phyloP scores from a whole-genome alignment of 1,140 invertebrate species.

The Drosophila santomea region DNA sequence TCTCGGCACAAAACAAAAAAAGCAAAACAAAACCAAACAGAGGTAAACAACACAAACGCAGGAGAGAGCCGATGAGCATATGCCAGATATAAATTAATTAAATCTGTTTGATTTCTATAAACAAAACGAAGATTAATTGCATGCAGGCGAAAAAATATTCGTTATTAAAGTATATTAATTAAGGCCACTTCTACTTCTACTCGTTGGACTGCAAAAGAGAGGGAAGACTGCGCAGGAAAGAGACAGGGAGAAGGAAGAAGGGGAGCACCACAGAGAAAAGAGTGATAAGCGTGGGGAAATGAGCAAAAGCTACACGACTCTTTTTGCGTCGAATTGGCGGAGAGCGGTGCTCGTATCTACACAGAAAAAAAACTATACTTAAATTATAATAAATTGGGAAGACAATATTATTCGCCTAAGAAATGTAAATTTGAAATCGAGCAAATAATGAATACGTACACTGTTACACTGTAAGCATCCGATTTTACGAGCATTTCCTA shows the following conservation, averaged over 20 bases:
- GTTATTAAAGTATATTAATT: constrained; percentile 54
- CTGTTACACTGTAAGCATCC: too few relatives aligned
- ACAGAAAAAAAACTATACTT: constrained; percentile 11
- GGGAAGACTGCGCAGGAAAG: background rate
- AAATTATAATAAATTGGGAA: background rate
- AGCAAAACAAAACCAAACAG: constrained; percentile 53
- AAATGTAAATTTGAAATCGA: background rate
- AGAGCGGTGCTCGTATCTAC: constrained; percentile 1
- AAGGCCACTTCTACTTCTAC: constrained; percentile 23
- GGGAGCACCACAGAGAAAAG: constrained; percentile 1
- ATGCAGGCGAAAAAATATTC: constrained; percentile 16
- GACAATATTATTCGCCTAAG: background rate
- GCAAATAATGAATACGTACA: too few relatives aligned
- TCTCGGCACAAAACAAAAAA: constrained; percentile 47
- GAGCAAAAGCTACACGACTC: constrained; percentile 58
- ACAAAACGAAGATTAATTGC: constrained; percentile 53
- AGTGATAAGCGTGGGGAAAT: constrained; percentile 51
- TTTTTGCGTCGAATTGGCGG: constrained; percentile 69
- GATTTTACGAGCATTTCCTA: too few relatives aligned
- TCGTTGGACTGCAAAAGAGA: constrained; percentile 13
- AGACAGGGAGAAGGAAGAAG: background rate
- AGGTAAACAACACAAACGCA: constrained; percentile 61
- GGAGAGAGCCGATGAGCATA: constrained; percentile 8
- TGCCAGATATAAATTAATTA: constrained; percentile 52
- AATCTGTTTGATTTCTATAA: constrained; percentile 53